Evolutionary conservation across 2,888 invertebrate genomes (phyloP).

Genomic region (Calameuta idolon): DNA sequence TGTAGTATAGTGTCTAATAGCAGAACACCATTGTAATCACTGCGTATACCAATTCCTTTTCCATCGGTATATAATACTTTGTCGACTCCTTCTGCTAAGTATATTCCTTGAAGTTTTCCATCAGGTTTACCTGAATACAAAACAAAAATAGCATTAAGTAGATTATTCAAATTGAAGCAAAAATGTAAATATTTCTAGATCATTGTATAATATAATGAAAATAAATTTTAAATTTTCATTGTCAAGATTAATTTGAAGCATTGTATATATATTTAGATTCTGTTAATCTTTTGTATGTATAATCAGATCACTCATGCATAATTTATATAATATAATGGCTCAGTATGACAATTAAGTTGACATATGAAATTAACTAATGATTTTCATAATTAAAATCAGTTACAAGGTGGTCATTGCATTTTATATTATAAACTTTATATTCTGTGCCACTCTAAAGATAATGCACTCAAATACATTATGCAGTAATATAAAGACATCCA

Average conservation of each 20-base stretch:
- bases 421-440: not conserved
- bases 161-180: not conserved
- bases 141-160: conserved; percentile 15
- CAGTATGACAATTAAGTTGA: not conserved
- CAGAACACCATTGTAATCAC: conserved; percentile 92
- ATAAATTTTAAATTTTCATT: not conserved
- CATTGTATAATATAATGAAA: not conserved
- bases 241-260: not conserved
- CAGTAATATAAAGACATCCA: not conserved
- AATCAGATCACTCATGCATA: not conserved
- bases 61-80: conserved; percentile 88
- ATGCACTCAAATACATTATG: not conserved
- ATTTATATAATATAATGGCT: not conserved
- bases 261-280: not conserved
- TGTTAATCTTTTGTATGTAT: not conserved
- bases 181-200: not conserved
- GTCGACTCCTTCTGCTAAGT: conserved; percentile 80
- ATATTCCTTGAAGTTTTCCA: conserved; percentile 77
- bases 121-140: conserved; percentile 72
- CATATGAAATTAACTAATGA: not conserved
- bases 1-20: conserved; percentile 91
- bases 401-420: not conserved
- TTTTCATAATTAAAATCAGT: not conserved
- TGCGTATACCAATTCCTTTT: conserved; percentile 83
- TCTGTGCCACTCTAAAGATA: not conserved